Conservation (phyloP, 2,113 vertebrate species). For the Australoheros scitulus region DNA sequence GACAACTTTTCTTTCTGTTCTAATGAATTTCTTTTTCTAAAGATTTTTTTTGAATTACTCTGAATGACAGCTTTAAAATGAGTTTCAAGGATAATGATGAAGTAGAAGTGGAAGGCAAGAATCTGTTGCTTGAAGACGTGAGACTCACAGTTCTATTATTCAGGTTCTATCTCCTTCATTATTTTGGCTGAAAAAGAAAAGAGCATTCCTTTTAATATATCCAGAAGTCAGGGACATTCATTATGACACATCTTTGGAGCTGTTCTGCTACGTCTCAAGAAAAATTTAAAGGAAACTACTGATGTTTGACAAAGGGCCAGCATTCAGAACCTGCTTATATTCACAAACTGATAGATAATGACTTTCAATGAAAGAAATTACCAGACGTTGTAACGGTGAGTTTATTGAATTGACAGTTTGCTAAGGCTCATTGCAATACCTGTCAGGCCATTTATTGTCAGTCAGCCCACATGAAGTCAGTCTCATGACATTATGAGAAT, state of each 20-base stretch:
- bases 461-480: background rate
- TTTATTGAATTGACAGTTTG: background rate
- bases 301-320: constrained; percentile 4
- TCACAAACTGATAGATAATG: constrained; percentile 31
- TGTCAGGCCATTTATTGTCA: background rate
- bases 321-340: background rate
- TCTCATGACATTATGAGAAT: background rate
- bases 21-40: constrained; percentile 8
- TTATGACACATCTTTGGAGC: constrained; percentile 20
- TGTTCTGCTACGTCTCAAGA: constrained; percentile 17
- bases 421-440: background rate
- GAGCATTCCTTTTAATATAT: constrained; percentile 43
- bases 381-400: background rate
- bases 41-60: constrained; percentile 13
- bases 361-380: background rate
- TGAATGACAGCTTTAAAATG: constrained; percentile 56
- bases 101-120: constrained; percentile 25
- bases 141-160: constrained; percentile 46
- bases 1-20: constrained; percentile 1
- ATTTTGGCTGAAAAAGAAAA: constrained; percentile 29
- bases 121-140: constrained; percentile 28
- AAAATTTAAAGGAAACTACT: constrained; percentile 9
- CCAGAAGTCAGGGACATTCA: constrained; percentile 16
- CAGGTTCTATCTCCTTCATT: constrained; percentile 37
- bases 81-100: constrained; percentile 20